These are phyloP conservation scores for Pholis gunnellus DNA, from an alignment of 2,113 vertebrate genomes.

Conservation along the genomic window DNA sequence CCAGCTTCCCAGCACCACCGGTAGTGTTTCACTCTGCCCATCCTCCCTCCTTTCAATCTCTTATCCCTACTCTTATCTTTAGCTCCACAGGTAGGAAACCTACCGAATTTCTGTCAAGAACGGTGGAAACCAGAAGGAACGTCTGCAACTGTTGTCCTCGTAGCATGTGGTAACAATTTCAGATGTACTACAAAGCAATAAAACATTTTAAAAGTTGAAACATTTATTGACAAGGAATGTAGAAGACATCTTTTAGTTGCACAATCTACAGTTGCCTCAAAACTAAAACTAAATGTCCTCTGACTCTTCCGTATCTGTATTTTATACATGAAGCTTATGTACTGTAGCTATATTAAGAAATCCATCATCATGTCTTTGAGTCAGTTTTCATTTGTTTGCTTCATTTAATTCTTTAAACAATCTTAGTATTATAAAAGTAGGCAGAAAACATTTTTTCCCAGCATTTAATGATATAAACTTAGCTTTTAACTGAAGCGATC, in stretches of 20 bases:
- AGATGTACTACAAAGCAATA: background rate
- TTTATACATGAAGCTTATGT: background rate
- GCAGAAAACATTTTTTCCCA: background rate
- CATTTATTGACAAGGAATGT: background rate
- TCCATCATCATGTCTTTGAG: background rate
- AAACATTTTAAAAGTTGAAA: background rate
- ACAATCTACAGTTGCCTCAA: background rate
- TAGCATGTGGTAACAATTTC: background rate
- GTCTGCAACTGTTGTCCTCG: background rate
- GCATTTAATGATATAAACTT: background rate
- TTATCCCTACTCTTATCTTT: constrained; percentile 1
- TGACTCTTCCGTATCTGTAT: background rate
- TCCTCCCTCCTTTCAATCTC: background rate
- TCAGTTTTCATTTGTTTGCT: background rate
- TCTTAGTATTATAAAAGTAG: background rate
- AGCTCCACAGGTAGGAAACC: constrained; percentile 4
- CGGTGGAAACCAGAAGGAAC: background rate
- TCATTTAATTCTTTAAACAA: background rate
- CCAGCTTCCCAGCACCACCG: constrained; percentile 31
- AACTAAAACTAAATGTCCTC: background rate
- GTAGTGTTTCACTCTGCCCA: background rate
- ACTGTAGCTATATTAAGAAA: background rate
- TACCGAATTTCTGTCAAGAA: background rate
- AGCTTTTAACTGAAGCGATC: background rate
- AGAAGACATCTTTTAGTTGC: background rate